Base-by-base conservation (phyloP, 2,797 vertebrate genomes). In the Thalassophryne amazonica region DNA sequence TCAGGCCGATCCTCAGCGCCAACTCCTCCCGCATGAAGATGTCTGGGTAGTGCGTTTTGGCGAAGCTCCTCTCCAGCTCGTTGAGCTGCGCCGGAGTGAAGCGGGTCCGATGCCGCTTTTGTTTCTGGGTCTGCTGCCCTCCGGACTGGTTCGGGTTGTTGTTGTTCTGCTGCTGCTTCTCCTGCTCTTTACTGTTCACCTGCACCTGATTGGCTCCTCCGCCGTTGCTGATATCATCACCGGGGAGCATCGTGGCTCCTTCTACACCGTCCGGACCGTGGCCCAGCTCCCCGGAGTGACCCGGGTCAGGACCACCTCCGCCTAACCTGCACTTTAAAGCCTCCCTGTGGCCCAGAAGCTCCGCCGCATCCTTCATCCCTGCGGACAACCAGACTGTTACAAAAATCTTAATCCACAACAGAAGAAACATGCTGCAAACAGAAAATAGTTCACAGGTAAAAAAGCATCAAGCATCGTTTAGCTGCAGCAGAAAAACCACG, bases 11-110 rank as follows among this genome's bases (percentile, higher is more conserved):
- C 58, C 96, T 88, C 72, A 98, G 88, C 29, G 96, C 96, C 86
- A 98, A 88, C 80, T 98, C 96, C 74, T 98, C 96, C 3, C 96
- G 87, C 96, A 98, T 98, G 86, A 98, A 98, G 92, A 98, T 98
- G 69, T 98, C 96, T 0, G 96, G 96, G 73, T 98, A 98, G 88
- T 98, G 96, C 33, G 96, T 98, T 73, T 98, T 98, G 77, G 96
- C 96, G 89, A 98, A 98, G 91, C 95, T 98, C 57, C 96, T 83
- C 89, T 98, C 96, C 80, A 98, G 77, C 78, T 98, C 96, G 84
- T 98, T 98, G 69, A 98, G 94, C 81, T 98, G 96, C 10, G 96
- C 96, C 1, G 96, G 96, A 0, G 96, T 98, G 90, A 98, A 98
- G 72, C 96, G 94, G 64, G 96, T 98, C 76, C 94, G 89, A 84